Evolutionary conservation across 2,113 vertebrate genomes (phyloP).

Genomic region (Grallaria varia): DNA sequence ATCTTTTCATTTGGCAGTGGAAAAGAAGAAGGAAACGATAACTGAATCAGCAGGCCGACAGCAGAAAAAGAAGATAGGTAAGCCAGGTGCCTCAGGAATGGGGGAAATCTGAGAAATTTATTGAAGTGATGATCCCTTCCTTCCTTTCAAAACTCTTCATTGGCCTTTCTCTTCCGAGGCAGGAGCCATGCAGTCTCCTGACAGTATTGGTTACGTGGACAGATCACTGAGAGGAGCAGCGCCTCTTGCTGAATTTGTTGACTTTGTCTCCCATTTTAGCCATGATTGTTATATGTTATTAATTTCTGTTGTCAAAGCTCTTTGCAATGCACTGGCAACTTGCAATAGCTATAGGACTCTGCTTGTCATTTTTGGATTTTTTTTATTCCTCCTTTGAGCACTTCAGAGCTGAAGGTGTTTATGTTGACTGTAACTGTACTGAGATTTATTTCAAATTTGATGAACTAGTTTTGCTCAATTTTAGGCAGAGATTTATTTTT

Average conservation of each 20-base stretch:
- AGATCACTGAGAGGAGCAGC: neutral
- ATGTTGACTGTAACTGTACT: neutral
- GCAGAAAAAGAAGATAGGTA: slow-evolving; percentile 99
- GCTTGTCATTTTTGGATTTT: neutral
- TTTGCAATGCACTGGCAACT: neutral
- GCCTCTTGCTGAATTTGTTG: neutral
- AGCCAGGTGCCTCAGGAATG: neutral
- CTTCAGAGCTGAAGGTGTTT: neutral
- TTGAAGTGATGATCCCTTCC: neutral
- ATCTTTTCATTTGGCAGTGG: slow-evolving; percentile 78
- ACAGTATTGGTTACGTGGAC: neutral
- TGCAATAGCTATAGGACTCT: neutral
- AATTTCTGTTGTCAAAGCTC: neutral
- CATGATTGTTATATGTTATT: neutral
- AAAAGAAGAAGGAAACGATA: slow-evolving; percentile 98
- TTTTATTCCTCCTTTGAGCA: neutral
- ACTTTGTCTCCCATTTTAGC: neutral
- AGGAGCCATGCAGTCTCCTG: neutral
- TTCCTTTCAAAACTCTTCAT: neutral
- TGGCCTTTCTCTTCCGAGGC: neutral
- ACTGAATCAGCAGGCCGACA: slow-evolving; percentile 96
- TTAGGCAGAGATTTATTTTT: neutral
- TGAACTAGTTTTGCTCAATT: neutral
- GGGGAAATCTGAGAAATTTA: neutral
- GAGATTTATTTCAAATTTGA: neutral